A percentile compares a stretch with the other conserved stretches of the same genome.
Conservation (phyloP, 2,113 vertebrate species). For the Pangasianodon hypophthalmus region DNA sequence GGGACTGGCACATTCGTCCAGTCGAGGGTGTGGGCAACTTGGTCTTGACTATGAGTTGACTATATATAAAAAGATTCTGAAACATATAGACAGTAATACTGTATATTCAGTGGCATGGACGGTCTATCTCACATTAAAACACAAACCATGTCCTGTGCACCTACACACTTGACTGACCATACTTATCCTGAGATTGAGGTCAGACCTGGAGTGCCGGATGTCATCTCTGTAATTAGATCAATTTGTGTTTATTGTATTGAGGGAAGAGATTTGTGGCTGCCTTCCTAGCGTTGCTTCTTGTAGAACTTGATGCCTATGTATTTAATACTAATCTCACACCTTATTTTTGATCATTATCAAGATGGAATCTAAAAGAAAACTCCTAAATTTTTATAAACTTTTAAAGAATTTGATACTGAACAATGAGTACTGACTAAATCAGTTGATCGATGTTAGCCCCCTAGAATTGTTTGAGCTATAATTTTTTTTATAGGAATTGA, state of each 20-base stretch:
- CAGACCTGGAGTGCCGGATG: slow-evolving; percentile 44
- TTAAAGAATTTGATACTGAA: background rate
- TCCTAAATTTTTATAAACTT: no score
- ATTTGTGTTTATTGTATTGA: slow-evolving; percentile 39
- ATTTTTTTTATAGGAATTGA: background rate
- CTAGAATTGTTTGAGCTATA: background rate
- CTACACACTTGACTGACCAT: slow-evolving; percentile 17
- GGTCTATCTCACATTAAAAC: background rate
- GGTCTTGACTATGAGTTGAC: background rate
- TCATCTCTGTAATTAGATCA: slow-evolving; percentile 49
- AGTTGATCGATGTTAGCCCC: background rate
- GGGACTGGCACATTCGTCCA: slow-evolving; percentile 3
- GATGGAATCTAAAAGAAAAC: background rate
- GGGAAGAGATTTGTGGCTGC: background rate
- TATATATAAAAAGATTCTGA: background rate
- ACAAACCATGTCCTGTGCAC: background rate
- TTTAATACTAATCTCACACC: background rate
- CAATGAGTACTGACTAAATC: background rate
- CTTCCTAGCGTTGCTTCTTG: background rate
- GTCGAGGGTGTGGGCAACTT: background rate
- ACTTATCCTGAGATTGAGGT: slow-evolving; percentile 41
- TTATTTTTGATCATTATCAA: background rate
- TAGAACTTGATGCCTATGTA: background rate
- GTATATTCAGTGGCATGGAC: background rate
- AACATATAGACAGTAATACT: background rate